Evolutionary conservation across 2,888 invertebrate genomes (phyloP), one percentile per base, ranked within the genome.

Genomic region (Athalia rosae): DNA sequence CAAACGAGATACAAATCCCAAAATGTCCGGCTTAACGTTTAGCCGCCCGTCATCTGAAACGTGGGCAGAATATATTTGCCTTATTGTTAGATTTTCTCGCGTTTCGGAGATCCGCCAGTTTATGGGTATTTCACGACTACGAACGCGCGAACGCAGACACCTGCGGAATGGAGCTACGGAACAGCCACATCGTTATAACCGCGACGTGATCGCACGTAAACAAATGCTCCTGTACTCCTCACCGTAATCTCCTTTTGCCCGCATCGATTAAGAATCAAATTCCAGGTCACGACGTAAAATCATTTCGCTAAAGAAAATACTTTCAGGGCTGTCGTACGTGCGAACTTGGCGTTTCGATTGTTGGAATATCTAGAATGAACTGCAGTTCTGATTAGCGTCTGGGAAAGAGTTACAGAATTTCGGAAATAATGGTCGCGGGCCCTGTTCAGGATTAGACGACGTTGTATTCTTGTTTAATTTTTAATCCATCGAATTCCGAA

Each of bases 11-110:
- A 58, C 56, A 71, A 71, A 58, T 56, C 71, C 71, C 58, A 71
- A 71, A 71, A 71, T 58, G 71, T 58, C 13, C 58, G 58, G 71
- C 71, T 71, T 58, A 71, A 71, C 71, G 71, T 58, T 71, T 15
- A 71, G 58, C 58, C 58, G 5, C n/a, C 71, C 58, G 71, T 71
- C 71, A 71, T 58, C 58, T 58, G 71, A 11, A 58, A 71, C 71
- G 71, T 71, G 71, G 47, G 9, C 13, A 43, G 71, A 71, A 71
- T 71, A 71, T 71, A 71, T 71, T 71, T 58, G 45, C 69, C 56
- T 58, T n/a, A n/a, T n/a, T n/a, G n/a, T n/a, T 13, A 13, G 56
- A 71, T 71, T 71, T 71, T 71, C 41, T 69, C 69, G 13, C 69
- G 58, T 41, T 58, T 71, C 58, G 43, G 69, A 69, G 69, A 71